phyloP scores from a whole-genome alignment of 2,113 vertebrate genomes.

The Psammodynastes pulverulentus region DNA sequence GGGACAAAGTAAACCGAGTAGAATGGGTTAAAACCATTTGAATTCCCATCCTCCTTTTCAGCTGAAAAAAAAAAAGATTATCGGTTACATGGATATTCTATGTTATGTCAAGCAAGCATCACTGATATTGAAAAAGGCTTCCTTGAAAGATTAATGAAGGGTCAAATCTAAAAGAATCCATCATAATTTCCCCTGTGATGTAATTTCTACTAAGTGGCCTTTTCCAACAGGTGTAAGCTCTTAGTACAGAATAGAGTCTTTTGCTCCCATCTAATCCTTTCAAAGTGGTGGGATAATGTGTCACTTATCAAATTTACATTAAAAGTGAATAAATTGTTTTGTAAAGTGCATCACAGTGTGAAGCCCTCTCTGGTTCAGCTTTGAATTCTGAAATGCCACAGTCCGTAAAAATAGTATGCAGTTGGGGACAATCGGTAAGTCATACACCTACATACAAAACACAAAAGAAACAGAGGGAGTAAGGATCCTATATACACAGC shows the following conservation, averaged over 20 bases:
- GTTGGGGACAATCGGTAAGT: constrained; percentile 48
- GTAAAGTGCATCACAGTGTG: constrained; percentile 53
- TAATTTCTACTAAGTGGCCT: constrained; percentile 34
- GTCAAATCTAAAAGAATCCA: constrained; percentile 14
- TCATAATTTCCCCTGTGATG: background rate
- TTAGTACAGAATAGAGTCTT: constrained; percentile 53
- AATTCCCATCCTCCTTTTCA: background rate
- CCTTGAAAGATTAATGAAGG: constrained; percentile 2
- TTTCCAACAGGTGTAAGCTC: constrained; percentile 42
- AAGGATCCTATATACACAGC: background rate
- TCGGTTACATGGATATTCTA: background rate
- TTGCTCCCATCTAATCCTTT: constrained; percentile 52
- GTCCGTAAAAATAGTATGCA: constrained; percentile 29
- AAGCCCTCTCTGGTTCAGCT: constrained; percentile 42
- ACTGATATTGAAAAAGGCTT: background rate
- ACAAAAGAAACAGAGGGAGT: constrained; percentile 18
- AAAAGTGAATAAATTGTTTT: constrained; percentile 64
- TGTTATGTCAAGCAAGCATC: background rate
- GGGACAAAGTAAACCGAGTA: background rate
- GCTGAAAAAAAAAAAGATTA: background rate
- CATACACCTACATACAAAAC: constrained; percentile 1
- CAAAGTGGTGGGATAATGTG: constrained; percentile 38
- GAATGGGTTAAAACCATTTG: background rate
- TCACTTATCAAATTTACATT: constrained; percentile 62
- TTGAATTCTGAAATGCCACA: constrained; percentile 51